Evolutionary conservation across 2,797 vertebrate genomes (phyloP), one percentile per base, ranked within the genome.

Genomic region (Iguana delicatissima): DNA sequence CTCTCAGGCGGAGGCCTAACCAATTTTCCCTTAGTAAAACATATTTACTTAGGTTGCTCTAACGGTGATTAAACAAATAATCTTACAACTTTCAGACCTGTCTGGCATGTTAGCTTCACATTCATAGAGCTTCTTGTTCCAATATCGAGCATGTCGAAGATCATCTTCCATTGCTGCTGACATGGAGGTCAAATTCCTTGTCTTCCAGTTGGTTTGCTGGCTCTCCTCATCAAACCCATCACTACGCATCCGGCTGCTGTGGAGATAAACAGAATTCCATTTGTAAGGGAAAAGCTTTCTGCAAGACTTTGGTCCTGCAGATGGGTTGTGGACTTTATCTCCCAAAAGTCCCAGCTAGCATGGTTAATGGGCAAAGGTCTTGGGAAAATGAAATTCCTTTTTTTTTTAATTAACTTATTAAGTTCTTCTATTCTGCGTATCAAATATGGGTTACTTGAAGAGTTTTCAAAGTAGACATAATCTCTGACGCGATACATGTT

Each of bases 51-150:
- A 80, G 52, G 10, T 18, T 8, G 6, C 32, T 69, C 22, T 77
- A 13, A 50, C 52, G 29, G 20, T 55, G 32, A n/a, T 35, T 69
- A 8, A 8, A 50, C 64, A 3, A 59, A 32, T 3, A 42, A 18
- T 26, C 7, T 3, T 6, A 74, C 22, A 57, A 46, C 16, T 46
- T 69, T 42, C 97, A 93, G 89, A 99, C 99, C 99, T 98, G 97
- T 99, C 99, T 69, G 99, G 98, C 97, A 99, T 98, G 73, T 97
- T 98, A 93, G 98, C 97, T 97, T 99, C 98, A 96, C 98, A 99
- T 46, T 99, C 98, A 88, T 99, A 98, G 4, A 99, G 97, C 95
- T 99, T 99, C 93, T 98, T 98, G 32, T 98, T 98, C 98, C 98
- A 99, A 93, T 98, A 98, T 59, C 98, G 97, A 72, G 98, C 96